Conservation (phyloP, 2,113 vertebrate species). For the Hucho hucho region DNA sequence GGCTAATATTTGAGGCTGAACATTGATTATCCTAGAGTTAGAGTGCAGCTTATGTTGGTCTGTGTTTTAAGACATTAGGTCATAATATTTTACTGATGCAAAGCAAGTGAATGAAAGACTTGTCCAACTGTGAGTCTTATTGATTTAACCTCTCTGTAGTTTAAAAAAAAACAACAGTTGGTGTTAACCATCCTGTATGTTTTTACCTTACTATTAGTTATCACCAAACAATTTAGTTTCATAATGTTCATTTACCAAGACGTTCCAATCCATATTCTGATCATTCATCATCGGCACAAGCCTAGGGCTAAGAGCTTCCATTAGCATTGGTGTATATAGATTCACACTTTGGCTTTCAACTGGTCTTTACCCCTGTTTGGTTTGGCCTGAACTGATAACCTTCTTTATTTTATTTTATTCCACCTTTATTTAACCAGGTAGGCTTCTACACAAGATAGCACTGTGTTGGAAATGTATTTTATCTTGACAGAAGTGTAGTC, state of each 20-base stretch:
- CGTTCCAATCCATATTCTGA: neutral
- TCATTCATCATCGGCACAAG: conserved; percentile 54
- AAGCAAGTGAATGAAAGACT: too few species aligned
- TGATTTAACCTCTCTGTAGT: too few species aligned
- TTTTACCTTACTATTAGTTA: neutral
- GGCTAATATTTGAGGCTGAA: neutral
- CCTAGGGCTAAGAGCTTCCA: conserved; percentile 56
- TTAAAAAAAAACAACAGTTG: too few species aligned
- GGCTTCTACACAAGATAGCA: neutral
- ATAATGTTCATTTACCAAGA: neutral
- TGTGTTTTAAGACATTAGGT: neutral
- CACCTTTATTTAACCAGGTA: too few species aligned
- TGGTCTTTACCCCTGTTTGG: neutral
- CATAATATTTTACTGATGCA: neutral
- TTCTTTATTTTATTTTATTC: too few species aligned
- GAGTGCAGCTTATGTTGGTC: neutral
- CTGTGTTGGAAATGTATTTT: neutral
- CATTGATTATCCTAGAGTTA: neutral
- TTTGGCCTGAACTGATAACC: neutral
- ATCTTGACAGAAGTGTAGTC: neutral
- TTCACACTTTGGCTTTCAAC: neutral
- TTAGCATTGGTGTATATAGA: conserved; percentile 22
- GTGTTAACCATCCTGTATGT: neutral
- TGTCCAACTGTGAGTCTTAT: too few species aligned
- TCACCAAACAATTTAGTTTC: neutral